Evolutionary conservation across 2,888 invertebrate species (phyloP).

Genomic region (Esperia sulphurella): DNA sequence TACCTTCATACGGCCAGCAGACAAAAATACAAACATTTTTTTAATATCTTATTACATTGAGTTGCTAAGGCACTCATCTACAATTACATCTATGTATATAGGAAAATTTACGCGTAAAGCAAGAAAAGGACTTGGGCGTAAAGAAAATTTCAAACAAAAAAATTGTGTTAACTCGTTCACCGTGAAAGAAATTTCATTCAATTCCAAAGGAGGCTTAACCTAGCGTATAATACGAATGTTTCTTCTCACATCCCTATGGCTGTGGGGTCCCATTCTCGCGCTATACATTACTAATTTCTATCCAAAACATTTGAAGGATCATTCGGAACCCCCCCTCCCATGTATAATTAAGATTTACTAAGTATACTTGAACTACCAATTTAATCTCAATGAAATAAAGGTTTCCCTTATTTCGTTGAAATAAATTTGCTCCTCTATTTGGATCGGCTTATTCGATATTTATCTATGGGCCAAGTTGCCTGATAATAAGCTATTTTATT

Average conservation of each 20-base stretch:
- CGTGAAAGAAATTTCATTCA: constrained; percentile 64
- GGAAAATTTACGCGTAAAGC: constrained; percentile 56
- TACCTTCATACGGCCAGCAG: constrained; percentile 23
- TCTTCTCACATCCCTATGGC: constrained; percentile 64
- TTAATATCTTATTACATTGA: constrained; percentile 61
- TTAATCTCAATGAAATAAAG: too few species aligned
- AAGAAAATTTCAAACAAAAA: constrained; percentile 25
- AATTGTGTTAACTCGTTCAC: constrained; percentile 58
- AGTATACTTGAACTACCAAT: too few species aligned
- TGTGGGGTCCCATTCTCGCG: constrained; percentile 10
- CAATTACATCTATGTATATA: constrained; percentile 61
- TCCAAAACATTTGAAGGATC: too few species aligned
- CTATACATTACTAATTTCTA: too few species aligned
- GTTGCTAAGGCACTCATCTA: constrained; percentile 78
- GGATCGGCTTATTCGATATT: too few species aligned
- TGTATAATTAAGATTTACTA: too few species aligned
- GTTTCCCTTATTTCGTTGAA: too few species aligned
- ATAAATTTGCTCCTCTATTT: too few species aligned
- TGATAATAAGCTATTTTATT: too few species aligned
- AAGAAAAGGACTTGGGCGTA: constrained; percentile 38
- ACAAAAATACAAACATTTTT: constrained; percentile 41
- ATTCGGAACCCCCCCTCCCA: too few species aligned
- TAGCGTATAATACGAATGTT: constrained; percentile 68
- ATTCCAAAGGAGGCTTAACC: constrained; percentile 71
- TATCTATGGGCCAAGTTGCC: too few species aligned